Conservation (phyloP, 2,888 invertebrate genomes). For the Microchrysa polita region DNA sequence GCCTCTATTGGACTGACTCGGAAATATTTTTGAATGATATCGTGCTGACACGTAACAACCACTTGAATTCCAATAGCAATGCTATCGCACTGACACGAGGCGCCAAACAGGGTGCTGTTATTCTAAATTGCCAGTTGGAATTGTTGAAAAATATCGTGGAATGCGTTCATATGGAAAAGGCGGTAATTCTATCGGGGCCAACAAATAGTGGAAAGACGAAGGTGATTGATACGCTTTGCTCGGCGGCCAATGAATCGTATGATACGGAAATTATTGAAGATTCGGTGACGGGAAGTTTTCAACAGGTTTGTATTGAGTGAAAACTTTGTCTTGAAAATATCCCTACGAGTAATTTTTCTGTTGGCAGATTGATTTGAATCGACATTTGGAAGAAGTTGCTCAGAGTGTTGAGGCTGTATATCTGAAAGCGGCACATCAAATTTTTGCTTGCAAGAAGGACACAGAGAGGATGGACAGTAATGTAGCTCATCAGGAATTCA, state of each 20-base stretch:
- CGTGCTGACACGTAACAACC: slow-evolving; percentile 63
- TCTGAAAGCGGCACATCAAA: slow-evolving; percentile 54
- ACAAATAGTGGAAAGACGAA: slow-evolving; percentile 64
- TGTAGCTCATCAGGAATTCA: slow-evolving; percentile 35
- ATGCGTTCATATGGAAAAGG: slow-evolving; percentile 92
- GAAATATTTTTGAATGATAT: slow-evolving; percentile 75
- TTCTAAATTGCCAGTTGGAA: slow-evolving; percentile 71
- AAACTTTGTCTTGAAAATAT: neutral
- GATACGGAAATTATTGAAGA: slow-evolving; percentile 63
- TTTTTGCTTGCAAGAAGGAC: slow-evolving; percentile 48
- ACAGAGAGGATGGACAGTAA: slow-evolving; percentile 41
- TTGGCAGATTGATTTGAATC: slow-evolving; percentile 62
- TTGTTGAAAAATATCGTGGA: slow-evolving; percentile 82
- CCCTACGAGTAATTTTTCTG: too few species aligned
- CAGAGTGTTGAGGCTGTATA: slow-evolving; percentile 56
- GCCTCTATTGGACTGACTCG: slow-evolving; percentile 69
- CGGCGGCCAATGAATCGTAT: slow-evolving; percentile 59
- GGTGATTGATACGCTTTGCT: slow-evolving; percentile 60
- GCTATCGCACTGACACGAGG: slow-evolving; percentile 59
- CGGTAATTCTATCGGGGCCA: slow-evolving; percentile 73
- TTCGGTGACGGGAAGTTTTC: slow-evolving; percentile 84
- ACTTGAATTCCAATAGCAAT: slow-evolving; percentile 35
- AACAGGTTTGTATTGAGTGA: slow-evolving; percentile 77
- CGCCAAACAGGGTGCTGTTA: slow-evolving; percentile 63
- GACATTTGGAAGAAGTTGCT: slow-evolving; percentile 75